Base-by-base conservation (phyloP, 2,113 vertebrate species). In the Vulpes ferrilata region DNA sequence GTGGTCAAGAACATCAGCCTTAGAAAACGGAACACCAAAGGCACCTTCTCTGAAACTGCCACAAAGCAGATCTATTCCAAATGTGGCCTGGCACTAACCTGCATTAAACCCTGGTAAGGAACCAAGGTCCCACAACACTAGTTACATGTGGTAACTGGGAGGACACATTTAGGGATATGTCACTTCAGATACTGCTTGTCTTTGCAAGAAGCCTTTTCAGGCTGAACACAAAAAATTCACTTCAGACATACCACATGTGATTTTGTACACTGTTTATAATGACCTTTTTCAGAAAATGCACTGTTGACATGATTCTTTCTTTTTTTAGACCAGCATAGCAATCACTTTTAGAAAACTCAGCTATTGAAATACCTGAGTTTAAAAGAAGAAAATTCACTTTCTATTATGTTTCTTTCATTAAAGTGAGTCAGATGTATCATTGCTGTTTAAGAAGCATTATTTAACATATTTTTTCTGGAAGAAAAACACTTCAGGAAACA, bases 311-410 rank as follows among this genome's bases (percentile, higher is more conserved):
- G 15, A 96, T 59, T 79, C 38, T 79, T 84, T 96, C 53, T 43
- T 78, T 94, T 74, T 92, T 64, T 16, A 82, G 48, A 53, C 10
- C 81, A 73, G 25, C n/a, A 20, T 7, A 95, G 12, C 17, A 11
- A 94, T 78, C 1, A 5, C 19, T 82, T 92, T 95, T 85, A 65
- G 69, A 96, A 97, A 96, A 51, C 8, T 17, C 38, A 32, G 71
- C 67, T 94, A 78, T 62, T 90, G 92, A 97, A 97, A 97, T 65
- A 84, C 5, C 48, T 76, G 15, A 55, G 59, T 87, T 92, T 85
- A 65, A 97, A 95, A 96, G 87, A 85, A 87, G 32, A 82, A 96
- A 97, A 43, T 19, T 2, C n/a, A 7, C 5, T 85, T 97, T 35
- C 55, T 83, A 69, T 62, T 92, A 85, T 90, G 13, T 57, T 94